These are phyloP conservation scores for Lithophane socia DNA, from an alignment of 2,888 invertebrate species.

Conservation along the genomic window DNA sequence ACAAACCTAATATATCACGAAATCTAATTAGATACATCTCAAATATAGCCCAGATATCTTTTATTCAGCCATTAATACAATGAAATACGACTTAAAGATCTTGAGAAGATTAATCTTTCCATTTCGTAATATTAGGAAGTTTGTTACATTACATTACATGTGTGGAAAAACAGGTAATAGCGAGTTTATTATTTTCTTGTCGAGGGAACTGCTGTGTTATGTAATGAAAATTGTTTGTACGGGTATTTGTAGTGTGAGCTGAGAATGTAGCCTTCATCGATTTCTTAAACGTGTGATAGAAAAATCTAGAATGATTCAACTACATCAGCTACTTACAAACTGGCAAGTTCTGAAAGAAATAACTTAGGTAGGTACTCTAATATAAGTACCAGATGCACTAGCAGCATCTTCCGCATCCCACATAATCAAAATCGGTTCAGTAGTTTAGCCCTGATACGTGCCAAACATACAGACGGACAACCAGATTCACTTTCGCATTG, in stretches of 20 bases:
- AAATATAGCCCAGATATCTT: constrained; percentile 15
- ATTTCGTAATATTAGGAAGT: constrained; percentile 35
- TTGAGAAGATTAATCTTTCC: constrained; percentile 40
- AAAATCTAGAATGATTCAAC: background rate
- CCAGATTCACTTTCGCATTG: background rate
- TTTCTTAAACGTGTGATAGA: background rate
- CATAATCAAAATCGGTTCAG: background rate
- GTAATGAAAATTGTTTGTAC: constrained; percentile 11
- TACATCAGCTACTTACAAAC: background rate
- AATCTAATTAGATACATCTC: constrained; percentile 43
- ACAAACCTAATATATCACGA: constrained; percentile 32
- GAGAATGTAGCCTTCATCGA: constrained; percentile 7
- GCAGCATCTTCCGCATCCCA: background rate
- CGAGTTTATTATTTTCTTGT: constrained; percentile 34
- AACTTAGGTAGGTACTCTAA: no score
- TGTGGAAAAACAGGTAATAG: constrained; percentile 12
- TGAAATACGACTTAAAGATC: constrained; percentile 12
- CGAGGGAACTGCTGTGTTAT: constrained; percentile 29
- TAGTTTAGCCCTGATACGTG: background rate
- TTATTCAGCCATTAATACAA: constrained; percentile 26
- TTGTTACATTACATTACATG: background rate
- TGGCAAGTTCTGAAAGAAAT: background rate
- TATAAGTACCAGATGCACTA: background rate
- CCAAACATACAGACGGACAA: background rate
- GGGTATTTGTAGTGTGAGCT: constrained; percentile 17